Evolutionary conservation across 2,888 invertebrate genomes (phyloP).

Genomic region (Boloria selene): DNA sequence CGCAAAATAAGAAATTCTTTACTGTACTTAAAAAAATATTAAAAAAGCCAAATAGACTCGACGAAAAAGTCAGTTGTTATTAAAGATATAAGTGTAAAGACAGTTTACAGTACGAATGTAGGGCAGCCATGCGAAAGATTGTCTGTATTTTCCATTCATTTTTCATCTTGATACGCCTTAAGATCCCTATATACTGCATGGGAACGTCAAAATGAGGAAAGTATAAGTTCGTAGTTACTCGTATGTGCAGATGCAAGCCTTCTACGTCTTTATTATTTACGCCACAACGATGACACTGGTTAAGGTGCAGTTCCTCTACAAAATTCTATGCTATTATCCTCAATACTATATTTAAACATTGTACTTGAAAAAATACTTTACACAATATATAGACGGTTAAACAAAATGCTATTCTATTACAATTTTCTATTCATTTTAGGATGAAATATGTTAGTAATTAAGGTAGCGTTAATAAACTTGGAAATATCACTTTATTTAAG

Average conservation of each 20-base stretch:
- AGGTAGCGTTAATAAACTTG: too few relatives aligned
- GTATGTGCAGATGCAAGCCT: constrained; percentile 40
- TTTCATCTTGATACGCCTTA: constrained; percentile 34
- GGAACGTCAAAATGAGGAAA: constrained; percentile 40
- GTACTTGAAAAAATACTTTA: too few relatives aligned
- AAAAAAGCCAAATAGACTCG: too few relatives aligned
- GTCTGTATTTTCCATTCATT: constrained; percentile 28
- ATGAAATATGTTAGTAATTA: too few relatives aligned
- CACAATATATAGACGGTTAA: too few relatives aligned
- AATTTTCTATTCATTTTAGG: too few relatives aligned
- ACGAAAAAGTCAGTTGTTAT: too few relatives aligned
- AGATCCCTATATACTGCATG: constrained; percentile 37
- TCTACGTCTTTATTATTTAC: constrained; percentile 65
- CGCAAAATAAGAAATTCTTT: too few relatives aligned
- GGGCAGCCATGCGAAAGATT: constrained; percentile 24
- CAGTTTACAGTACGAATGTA: constrained; percentile 11
- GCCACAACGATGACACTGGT: constrained; percentile 53
- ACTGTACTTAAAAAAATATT: too few relatives aligned
- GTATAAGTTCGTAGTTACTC: constrained; percentile 35
- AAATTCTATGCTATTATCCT: background rate
- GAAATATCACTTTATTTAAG: too few relatives aligned
- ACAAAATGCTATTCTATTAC: too few relatives aligned
- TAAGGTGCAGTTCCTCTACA: constrained; percentile 45
- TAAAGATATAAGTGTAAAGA: constrained; percentile 6
- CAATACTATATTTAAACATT: too few relatives aligned